phyloP scores from a whole-genome alignment of 2,888 invertebrate species.

The Cremastobaeus sp. region DNA sequence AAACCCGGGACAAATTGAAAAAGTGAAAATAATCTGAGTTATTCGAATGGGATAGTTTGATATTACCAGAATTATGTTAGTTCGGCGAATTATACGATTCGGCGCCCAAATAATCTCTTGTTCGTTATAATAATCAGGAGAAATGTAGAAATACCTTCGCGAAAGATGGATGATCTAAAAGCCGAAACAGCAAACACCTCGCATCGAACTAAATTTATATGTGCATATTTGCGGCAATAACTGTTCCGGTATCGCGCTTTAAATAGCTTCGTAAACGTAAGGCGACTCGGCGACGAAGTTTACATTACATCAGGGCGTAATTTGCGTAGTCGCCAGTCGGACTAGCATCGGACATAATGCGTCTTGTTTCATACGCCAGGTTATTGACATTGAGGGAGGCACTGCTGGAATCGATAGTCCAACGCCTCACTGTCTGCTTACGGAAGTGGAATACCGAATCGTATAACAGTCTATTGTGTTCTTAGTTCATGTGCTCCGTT shows the following conservation, averaged over 20 bases:
- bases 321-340: conserved; percentile 44
- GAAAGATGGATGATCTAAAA: too few relatives aligned
- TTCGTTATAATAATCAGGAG: too few relatives aligned
- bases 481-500: conserved; percentile 60
- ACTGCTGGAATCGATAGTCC: conserved; percentile 64
- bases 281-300: conserved; percentile 27
- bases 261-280: conserved; percentile 47
- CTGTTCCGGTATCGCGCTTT: conserved; percentile 26
- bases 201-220: too few relatives aligned
- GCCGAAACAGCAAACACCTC: too few relatives aligned
- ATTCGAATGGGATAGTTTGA: too few relatives aligned
- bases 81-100: too few relatives aligned
- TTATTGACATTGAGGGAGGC: conserved; percentile 64
- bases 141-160: too few relatives aligned
- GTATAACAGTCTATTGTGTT: conserved; percentile 67
- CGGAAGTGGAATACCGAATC: conserved; percentile 68
- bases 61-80: too few relatives aligned
- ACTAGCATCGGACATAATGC: conserved; percentile 45
- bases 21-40: too few relatives aligned
- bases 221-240: conserved; percentile 26
- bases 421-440: conserved; percentile 65
- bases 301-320: conserved; percentile 32
- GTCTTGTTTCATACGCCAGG: conserved; percentile 52
- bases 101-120: too few relatives aligned
- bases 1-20: too few relatives aligned